Base-by-base conservation (phyloP, 2,113 vertebrate species). In the Dasyornis broadbenti region DNA sequence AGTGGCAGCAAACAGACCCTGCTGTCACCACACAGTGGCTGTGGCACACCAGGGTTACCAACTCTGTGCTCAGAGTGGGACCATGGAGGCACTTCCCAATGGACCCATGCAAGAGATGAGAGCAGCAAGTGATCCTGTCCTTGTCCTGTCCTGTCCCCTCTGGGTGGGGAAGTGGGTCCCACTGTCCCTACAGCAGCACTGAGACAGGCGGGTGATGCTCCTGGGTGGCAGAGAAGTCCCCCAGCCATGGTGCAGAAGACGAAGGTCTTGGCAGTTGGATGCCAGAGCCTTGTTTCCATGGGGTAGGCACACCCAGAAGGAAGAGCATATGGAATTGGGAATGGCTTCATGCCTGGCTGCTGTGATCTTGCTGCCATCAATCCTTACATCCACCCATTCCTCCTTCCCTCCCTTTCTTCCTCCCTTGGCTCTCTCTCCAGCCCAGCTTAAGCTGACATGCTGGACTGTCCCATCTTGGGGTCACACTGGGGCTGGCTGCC, bases 71-170 rank as follows among this genome's bases (percentile, higher is more conserved):
- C 72, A 59, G 49, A 91, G 35, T 33, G 0, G 28, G 35, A 50
- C 9, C 4, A 1, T 1, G 1, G 12, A 73, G 33, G 20, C 2
- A 1, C n/a, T 63, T 65, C 50, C 59, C 3, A 0, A 14, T 0
- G 1, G 50, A 27, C 27, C 27, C 0, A 0, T 30, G 20, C 28
- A 52, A 52, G 19, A 35, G 16, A 40, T 47, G 37, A 31, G 31
- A 63, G n/a, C 57, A 92, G 31, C 4, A 6, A 21, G 26, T 45
- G n/a, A 50, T 66, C 42, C 57, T 1, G 0, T 82, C 31, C 72
- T 45, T 31, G 45, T 66, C 42, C 57, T 1, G 0, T 82, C 31
- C 72, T 79, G 45, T 40, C 21, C 31, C 47, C 7, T 21, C 56
- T 35, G 16, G 6, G 7, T 72, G 53, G 24, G 39, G 23, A 71